Conservation (phyloP, 2,797 vertebrate genomes). For the Rhinichthys osculus region DNA sequence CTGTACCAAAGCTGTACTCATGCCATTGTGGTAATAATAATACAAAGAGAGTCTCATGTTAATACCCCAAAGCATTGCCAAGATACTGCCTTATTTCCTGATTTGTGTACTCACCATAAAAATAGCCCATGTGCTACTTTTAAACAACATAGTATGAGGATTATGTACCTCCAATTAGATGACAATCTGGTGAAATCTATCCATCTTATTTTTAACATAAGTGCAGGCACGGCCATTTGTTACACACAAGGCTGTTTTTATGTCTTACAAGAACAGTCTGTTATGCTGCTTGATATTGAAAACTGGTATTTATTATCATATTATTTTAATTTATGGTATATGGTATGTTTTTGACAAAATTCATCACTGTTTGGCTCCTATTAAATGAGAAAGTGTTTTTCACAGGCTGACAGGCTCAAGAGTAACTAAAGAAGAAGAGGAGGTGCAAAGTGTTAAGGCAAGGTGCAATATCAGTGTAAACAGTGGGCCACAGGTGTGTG, state of each 20-base stretch:
- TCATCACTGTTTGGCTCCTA: neutral
- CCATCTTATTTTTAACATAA: neutral
- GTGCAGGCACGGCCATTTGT: neutral
- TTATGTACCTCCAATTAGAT: neutral
- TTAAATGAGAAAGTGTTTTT: slow-evolving; percentile 5
- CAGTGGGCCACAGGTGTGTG: slow-evolving; percentile 48
- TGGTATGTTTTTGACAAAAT: neutral
- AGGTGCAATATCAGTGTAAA: slow-evolving; percentile 12
- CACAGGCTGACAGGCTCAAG: slow-evolving; percentile 19
- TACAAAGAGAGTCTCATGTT: neutral
- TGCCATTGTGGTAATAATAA: neutral
- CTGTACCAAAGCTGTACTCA: neutral
- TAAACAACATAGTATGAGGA: neutral
- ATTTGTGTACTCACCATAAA: neutral
- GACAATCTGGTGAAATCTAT: neutral
- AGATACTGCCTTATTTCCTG: neutral
- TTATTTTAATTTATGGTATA: neutral
- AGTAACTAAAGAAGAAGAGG: slow-evolving; percentile 15
- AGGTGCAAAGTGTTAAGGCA: neutral
- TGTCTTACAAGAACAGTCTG: neutral
- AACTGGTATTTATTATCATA: neutral
- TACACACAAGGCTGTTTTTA: neutral
- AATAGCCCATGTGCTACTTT: neutral
- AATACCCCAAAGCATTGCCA: neutral
- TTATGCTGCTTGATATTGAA: neutral